Conservation (phyloP, 30 jellyfish, hydroid and myxozoan genomes). For the Aurelia coerulea region DNA sequence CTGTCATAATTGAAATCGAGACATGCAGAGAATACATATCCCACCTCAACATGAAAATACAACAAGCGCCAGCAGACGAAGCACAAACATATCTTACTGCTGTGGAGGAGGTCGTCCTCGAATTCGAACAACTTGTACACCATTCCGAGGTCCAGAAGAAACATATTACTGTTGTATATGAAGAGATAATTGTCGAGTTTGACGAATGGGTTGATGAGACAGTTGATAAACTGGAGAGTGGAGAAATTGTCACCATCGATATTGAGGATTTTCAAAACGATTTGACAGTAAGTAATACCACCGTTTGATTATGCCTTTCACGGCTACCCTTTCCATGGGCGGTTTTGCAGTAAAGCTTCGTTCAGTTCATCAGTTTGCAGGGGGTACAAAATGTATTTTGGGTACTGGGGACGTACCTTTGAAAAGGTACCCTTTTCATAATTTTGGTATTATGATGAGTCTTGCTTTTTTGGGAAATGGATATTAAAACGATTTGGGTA, state of each 20-base stretch:
- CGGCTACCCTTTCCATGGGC: no score
- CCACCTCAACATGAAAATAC: conserved; percentile 53
- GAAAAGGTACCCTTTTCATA: no score
- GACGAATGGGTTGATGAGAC: conserved; percentile 76
- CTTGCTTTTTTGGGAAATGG: no score
- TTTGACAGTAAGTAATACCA: conserved; percentile 59
- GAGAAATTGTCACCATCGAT: conserved; percentile 83
- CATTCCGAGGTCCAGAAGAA: conserved; percentile 76
- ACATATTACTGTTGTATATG: conserved; percentile 66
- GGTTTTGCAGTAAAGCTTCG: no score
- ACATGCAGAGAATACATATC: conserved; percentile 81
- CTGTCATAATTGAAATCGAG: conserved; percentile 67
- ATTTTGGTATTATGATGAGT: no score
- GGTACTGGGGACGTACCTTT: no score
- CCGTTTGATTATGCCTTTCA: no score
- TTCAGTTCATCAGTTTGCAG: no score
- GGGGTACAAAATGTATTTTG: no score
- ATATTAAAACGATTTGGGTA: no score
- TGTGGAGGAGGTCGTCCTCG: conserved; percentile 60
- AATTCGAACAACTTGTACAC: conserved; percentile 68
- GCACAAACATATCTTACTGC: conserved; percentile 72
- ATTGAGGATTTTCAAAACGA: conserved; percentile 80
- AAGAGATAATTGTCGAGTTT: conserved; percentile 71
- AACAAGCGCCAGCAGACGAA: conserved; percentile 80
- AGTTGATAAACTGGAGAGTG: conserved; percentile 62